Evolutionary conservation across 2,113 vertebrate genomes (phyloP).

Genomic region (Otis tarda): DNA sequence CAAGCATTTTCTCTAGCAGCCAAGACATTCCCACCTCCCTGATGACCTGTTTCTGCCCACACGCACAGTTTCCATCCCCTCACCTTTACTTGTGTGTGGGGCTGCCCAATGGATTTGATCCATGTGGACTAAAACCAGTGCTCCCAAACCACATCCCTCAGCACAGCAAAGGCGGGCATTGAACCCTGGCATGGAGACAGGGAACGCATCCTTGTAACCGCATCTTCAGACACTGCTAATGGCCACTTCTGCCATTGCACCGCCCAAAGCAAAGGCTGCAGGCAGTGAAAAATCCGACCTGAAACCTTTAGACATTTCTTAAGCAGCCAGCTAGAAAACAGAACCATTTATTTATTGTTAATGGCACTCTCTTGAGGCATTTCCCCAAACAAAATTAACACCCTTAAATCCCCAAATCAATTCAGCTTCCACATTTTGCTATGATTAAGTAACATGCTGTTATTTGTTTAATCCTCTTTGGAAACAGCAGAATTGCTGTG

Average conservation of each 20-base stretch:
- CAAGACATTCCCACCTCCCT: background rate
- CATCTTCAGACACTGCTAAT: background rate
- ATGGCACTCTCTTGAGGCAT: background rate
- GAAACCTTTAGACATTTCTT: background rate
- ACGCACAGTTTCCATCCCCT: background rate
- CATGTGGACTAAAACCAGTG: background rate
- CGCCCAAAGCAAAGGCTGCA: background rate
- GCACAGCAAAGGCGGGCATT: background rate
- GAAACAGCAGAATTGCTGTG: background rate
- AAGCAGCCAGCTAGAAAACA: background rate
- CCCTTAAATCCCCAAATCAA: constrained; percentile 17
- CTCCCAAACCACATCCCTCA: background rate
- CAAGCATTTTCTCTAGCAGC: background rate
- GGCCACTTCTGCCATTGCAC: background rate
- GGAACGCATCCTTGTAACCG: background rate
- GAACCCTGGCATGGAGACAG: fast-evolving
- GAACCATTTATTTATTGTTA: background rate
- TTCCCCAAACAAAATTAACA: constrained; percentile 33
- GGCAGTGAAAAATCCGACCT: background rate
- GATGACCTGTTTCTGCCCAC: background rate
- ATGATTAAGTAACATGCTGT: background rate
- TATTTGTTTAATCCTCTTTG: constrained; percentile 37
- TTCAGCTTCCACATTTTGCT: background rate
- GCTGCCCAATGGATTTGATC: background rate
- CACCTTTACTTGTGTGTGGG: background rate